Evolutionary conservation across 2,888 invertebrate species (phyloP).

Genomic region (Pristionchus maxplancki): DNA sequence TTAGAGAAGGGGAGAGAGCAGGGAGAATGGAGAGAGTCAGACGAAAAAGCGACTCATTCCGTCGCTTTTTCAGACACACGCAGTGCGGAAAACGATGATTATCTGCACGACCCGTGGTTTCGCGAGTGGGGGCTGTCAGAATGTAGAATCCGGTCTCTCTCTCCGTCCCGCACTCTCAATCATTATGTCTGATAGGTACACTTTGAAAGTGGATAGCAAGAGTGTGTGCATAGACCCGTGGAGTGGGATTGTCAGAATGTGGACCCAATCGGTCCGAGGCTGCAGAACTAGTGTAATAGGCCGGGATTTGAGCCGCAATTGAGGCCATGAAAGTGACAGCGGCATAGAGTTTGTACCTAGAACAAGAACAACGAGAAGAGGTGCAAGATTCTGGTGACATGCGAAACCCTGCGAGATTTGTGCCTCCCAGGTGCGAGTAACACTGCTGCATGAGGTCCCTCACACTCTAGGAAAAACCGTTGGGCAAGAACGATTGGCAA

Average conservation of each 20-base stretch:
- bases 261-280: no score
- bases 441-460: not conserved
- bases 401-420: no score
- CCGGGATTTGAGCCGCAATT: not conserved
- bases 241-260: no score
- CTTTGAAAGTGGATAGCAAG: no score
- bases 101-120: not conserved
- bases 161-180: no score
- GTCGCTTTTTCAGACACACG: not conserved
- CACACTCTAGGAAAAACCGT: not conserved
- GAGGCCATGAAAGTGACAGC: not conserved
- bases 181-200: no score
- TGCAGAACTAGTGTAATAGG: not conserved
- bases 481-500: not conserved
- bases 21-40: not conserved
- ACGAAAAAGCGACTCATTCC: not conserved
- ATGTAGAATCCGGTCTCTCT: no score
- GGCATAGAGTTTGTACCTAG: not conserved
- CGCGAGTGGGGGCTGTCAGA: no score
- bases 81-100: not conserved
- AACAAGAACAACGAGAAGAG: not conserved
- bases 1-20: not conserved
- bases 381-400: no score
- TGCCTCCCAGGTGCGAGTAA: not conserved
- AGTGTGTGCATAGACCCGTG: no score